Percentiles rank a stretch among this genome's conserved stretches.
These are phyloP conservation scores for Napeogenes sylphis DNA, from an alignment of 2,888 invertebrate genomes.

Conservation along the genomic window DNA sequence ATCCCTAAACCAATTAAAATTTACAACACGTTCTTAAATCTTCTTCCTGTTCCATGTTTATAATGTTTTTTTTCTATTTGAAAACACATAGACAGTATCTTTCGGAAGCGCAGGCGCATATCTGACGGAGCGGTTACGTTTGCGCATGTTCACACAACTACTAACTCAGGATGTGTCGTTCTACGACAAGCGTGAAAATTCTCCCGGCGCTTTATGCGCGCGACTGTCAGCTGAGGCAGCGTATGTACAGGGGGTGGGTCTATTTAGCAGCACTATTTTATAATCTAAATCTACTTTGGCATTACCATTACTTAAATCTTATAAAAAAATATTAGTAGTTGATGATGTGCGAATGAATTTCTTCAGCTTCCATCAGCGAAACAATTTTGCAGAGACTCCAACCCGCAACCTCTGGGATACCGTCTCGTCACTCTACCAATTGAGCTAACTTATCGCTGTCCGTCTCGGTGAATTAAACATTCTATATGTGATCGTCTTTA, in stretches of 20 bases:
- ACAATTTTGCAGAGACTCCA: too few relatives aligned
- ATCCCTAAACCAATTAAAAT: too few relatives aligned
- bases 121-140: conserved; percentile 84
- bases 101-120: conserved; percentile 87
- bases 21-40: too few relatives aligned
- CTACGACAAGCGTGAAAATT: conserved; percentile 83
- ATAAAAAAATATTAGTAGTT: too few relatives aligned
- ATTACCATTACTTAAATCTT: neutral
- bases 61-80: conserved; percentile 13
- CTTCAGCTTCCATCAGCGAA: too few relatives aligned
- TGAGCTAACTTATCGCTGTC: too few relatives aligned
- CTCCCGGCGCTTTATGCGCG: conserved; percentile 84
- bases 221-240: conserved; percentile 84
- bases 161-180: conserved; percentile 82
- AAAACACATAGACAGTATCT: conserved; percentile 65
- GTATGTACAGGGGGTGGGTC: conserved; percentile 83
- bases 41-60: too few relatives aligned
- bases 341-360: too few relatives aligned
- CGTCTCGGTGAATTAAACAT: too few relatives aligned
- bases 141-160: conserved; percentile 80
- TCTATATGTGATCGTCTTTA: too few relatives aligned
- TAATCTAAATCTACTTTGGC: neutral
- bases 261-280: neutral
- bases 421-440: too few relatives aligned
- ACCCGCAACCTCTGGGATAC: too few relatives aligned